Conservation (phyloP, 2,113 vertebrate genomes). For the Bambusicola thoracicus region DNA sequence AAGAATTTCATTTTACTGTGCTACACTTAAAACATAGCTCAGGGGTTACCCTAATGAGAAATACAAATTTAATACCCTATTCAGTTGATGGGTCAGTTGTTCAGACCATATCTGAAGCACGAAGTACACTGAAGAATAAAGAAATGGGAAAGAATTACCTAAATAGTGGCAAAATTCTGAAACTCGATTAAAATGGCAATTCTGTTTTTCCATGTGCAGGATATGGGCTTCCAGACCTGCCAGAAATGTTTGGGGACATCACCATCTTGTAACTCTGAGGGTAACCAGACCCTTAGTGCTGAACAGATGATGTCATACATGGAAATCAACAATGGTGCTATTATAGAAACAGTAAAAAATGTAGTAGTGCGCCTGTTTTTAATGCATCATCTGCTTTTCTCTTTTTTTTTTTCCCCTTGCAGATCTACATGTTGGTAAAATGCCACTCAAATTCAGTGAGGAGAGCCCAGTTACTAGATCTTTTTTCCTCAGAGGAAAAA, state of each 20-base stretch:
- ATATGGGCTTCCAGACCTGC: not conserved
- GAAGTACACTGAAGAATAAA: not conserved
- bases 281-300: not conserved
- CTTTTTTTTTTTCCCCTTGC: not conserved
- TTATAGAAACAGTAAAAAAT: not conserved
- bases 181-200: not conserved
- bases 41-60: not conserved
- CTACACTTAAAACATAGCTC: not conserved
- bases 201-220: not conserved
- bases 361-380: not conserved
- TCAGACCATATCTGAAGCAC: not conserved
- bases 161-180: not conserved
- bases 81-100: not conserved
- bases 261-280: not conserved
- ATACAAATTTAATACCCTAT: not conserved
- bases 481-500: not conserved
- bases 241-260: not conserved
- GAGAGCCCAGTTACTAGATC: not conserved
- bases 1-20: not conserved
- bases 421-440: not conserved
- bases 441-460: not conserved
- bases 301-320: not conserved
- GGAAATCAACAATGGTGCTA: too few species aligned
- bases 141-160: not conserved
- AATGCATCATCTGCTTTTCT: not conserved